Conservation (phyloP, 1,140 invertebrate genomes). For the Neotoxoptera formosana region DNA sequence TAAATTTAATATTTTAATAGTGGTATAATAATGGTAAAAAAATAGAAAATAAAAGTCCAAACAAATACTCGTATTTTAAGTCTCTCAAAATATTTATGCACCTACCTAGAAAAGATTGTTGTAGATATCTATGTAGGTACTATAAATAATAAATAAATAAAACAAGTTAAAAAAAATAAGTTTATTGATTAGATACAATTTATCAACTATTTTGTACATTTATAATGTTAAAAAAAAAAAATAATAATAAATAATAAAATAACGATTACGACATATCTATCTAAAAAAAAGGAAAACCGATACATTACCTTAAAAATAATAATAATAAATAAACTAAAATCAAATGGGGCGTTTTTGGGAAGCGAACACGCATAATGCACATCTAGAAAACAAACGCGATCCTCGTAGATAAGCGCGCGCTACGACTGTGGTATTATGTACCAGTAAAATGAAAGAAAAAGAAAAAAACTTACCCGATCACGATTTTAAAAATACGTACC, state of each 20-base stretch:
- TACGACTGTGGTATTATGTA: background rate
- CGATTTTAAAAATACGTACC: background rate
- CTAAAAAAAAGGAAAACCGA: background rate
- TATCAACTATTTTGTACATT: conserved; percentile 7
- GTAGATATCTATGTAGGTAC: background rate
- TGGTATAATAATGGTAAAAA: no score
- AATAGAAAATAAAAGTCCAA: no score
- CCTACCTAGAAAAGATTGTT: no score
- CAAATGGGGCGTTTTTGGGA: background rate
- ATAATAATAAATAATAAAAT: background rate
- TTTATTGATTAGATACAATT: background rate
- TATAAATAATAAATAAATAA: background rate
- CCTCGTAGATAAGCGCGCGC: background rate
- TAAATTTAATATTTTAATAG: no score
- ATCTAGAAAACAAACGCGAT: background rate
- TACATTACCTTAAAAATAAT: background rate
- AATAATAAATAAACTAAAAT: background rate
- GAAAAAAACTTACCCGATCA: background rate
- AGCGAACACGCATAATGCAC: background rate
- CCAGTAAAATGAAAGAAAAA: background rate
- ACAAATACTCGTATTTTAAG: no score
- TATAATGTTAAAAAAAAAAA: conserved; percentile 1
- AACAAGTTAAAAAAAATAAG: background rate
- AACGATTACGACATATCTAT: background rate
- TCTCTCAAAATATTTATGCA: no score